Conservation (phyloP, 2,113 vertebrate genomes). For the Cnemophilus loriae region DNA sequence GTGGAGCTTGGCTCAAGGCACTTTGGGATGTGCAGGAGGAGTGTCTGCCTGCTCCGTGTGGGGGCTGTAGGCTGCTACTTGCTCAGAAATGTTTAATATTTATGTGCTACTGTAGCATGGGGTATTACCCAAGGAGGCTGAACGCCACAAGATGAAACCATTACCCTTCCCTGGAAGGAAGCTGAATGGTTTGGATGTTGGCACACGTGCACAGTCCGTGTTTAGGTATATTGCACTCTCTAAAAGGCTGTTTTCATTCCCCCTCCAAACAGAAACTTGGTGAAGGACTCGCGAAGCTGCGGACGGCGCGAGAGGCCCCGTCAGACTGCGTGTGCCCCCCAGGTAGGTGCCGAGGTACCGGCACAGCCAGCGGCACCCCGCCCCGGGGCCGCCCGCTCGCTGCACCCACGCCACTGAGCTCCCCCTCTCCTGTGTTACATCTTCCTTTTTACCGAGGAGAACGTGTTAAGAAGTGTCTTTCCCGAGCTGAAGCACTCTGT, state of each 20-base stretch:
- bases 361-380: background rate
- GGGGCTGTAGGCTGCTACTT: too few relatives aligned
- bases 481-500: background rate
- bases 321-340: slow-evolving; percentile 86
- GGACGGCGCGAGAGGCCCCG: slow-evolving; percentile 78
- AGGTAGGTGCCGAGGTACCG: slow-evolving; percentile 70
- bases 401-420: rapidly evolving
- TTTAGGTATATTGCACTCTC: rapidly evolving
- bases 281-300: slow-evolving; percentile 76
- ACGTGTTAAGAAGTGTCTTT: background rate
- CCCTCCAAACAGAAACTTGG: slow-evolving; percentile 76
- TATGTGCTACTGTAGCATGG: rapidly evolving
- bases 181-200: background rate
- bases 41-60: rapidly evolving
- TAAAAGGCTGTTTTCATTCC: background rate
- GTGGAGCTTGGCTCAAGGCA: background rate
- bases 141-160: background rate
- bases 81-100: background rate
- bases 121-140: background rate
- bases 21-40: background rate
- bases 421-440: background rate
- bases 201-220: rapidly evolving
- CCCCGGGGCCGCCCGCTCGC: rapidly evolving
- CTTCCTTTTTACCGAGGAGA: background rate
- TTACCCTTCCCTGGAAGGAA: background rate